These are phyloP conservation scores for Heliocidaris erythrogramma DNA, from an alignment of 35 echinoderm and acorn worm species.

Conservation along the genomic window DNA sequence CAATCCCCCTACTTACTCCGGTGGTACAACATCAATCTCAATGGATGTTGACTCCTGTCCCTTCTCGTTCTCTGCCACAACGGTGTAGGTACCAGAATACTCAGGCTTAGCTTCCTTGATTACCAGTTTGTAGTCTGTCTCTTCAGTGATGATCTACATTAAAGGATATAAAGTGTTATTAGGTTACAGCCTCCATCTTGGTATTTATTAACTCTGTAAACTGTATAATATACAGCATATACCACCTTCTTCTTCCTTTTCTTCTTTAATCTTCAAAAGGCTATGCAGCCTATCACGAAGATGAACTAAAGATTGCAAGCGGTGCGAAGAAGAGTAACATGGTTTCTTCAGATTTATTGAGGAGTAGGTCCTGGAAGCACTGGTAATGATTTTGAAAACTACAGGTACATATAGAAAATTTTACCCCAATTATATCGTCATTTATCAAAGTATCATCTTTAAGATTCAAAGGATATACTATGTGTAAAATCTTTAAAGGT, in stretches of 20 bases:
- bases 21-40: constrained; percentile 62
- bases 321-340: no score
- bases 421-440: no score
- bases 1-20: not conserved
- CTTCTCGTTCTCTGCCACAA: constrained; percentile 79
- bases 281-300: no score
- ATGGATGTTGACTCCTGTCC: constrained; percentile 67
- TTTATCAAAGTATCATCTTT: no score
- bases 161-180: constrained; percentile 4
- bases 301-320: no score
- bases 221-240: not conserved
- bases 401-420: not conserved
- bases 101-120: constrained; percentile 79
- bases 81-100: constrained; percentile 68
- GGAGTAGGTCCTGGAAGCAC: no score
- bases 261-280: no score
- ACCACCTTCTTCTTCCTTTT: no score
- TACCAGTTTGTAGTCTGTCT: constrained; percentile 59
- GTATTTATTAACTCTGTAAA: not conserved
- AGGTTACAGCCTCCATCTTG: not conserved
- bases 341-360: no score
- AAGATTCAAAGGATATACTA: no score
- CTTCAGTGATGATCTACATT: constrained; percentile 63
- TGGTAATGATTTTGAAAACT: not conserved
- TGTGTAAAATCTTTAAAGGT: no score